Evolutionary conservation across 2,797 vertebrate genomes (phyloP).

Genomic region (Fringilla coelebs): DNA sequence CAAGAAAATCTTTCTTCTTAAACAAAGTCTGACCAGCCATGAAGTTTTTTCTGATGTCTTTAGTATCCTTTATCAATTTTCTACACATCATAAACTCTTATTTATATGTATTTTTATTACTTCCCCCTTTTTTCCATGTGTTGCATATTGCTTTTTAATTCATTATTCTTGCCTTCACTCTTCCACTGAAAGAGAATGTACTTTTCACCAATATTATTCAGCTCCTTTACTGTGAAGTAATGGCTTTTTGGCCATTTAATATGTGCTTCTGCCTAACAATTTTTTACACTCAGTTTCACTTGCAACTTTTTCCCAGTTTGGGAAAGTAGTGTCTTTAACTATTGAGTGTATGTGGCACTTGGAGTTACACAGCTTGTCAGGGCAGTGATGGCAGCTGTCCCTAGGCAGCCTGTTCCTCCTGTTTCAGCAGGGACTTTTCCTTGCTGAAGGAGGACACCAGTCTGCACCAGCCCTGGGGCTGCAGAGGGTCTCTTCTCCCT

Average conservation of each 20-base stretch:
- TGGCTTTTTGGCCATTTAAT: not conserved
- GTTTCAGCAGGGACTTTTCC: not conserved
- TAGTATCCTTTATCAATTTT: slow-evolving; percentile 42
- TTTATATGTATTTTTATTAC: slow-evolving; percentile 27
- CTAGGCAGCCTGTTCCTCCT: not conserved
- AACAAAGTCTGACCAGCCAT: not conserved
- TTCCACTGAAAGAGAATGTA: not conserved
- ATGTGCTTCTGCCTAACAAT: not conserved
- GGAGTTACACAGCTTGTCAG: not conserved
- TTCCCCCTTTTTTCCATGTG: slow-evolving; percentile 4
- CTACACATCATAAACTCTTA: slow-evolving; percentile 44
- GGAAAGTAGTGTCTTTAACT: not conserved
- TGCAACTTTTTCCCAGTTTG: not conserved
- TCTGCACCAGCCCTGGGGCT: accelerated
- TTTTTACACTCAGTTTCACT: not conserved
- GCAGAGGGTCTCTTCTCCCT: not conserved
- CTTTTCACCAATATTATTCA: slow-evolving; percentile 12
- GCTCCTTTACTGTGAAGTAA: not conserved
- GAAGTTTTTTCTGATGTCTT: not conserved
- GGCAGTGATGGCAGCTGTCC: not conserved
- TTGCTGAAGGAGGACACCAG: not conserved
- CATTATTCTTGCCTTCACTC: slow-evolving; percentile 23
- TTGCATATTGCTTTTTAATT: slow-evolving; percentile 52
- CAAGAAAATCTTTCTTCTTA: not conserved
- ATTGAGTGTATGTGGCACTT: not conserved